phyloP scores from a whole-genome alignment of 1,140 invertebrate species.

The Drosophila persimilis region DNA sequence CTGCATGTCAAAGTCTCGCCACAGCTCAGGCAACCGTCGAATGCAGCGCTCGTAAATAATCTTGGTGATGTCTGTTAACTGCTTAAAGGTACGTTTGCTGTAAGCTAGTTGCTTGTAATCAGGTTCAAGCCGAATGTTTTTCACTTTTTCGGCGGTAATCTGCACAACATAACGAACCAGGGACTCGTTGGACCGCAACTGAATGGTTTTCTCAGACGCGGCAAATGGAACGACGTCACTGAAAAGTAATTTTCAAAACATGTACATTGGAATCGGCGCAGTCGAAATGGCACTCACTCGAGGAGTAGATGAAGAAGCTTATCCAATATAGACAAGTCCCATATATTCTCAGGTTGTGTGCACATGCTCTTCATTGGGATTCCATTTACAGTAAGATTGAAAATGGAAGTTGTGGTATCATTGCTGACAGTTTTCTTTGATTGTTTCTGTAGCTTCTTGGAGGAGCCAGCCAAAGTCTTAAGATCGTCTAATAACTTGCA shows the following conservation, averaged over 20 bases:
- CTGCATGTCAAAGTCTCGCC: conserved; percentile 82
- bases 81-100: conserved; percentile 67
- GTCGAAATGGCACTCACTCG: conserved; percentile 49
- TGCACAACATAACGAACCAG: conserved; percentile 71
- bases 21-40: conserved; percentile 62
- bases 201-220: conserved; percentile 38
- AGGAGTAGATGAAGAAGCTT: conserved; percentile 63
- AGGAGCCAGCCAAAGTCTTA: conserved; percentile 30
- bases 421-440: conserved; percentile 33
- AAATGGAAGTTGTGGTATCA: conserved; percentile 22
- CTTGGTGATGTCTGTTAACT: conserved; percentile 76
- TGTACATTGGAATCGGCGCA: not conserved
- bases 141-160: conserved; percentile 49
- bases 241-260: not conserved
- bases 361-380: conserved; percentile 60
- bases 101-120: conserved; percentile 75
- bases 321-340: conserved; percentile 71
- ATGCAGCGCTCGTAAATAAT: conserved; percentile 83
- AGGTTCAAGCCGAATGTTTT: conserved; percentile 65
- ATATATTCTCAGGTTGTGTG: conserved; percentile 69
- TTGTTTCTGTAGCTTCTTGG: conserved; percentile 63
- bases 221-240: conserved; percentile 77
- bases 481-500: conserved; percentile 52
- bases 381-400: conserved; percentile 67
- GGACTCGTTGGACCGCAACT: conserved; percentile 54